phyloP scores from a whole-genome alignment of 2,888 invertebrate genomes.

The Mesochorus sp. region DNA sequence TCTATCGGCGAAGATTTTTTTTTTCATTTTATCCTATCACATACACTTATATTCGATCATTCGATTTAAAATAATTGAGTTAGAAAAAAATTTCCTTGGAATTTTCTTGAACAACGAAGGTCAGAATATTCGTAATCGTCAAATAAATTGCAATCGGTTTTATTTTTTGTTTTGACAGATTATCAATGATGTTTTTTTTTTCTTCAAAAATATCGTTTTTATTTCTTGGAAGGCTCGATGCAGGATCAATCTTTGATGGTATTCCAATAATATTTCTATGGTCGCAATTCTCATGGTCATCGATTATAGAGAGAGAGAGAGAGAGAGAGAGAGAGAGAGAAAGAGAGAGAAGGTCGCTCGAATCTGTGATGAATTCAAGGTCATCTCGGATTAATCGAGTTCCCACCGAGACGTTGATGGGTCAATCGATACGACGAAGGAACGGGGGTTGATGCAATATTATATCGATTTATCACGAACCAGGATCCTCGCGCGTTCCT shows the following conservation, averaged over 20 bases:
- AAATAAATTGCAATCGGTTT: too few relatives aligned
- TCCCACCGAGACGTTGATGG: not conserved
- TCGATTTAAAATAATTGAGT: slow-evolving; percentile 14
- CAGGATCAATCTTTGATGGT: not conserved
- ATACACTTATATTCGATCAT: not conserved
- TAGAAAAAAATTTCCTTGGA: slow-evolving; percentile 23
- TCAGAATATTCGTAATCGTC: too few relatives aligned
- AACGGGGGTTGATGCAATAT: slow-evolving; percentile 20
- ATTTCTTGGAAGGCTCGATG: slow-evolving; percentile 33
- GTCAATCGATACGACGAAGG: slow-evolving; percentile 37
- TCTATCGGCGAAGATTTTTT: not conserved
- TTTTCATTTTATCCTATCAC: not conserved
- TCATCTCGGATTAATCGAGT: slow-evolving; percentile 32
- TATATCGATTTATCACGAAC: slow-evolving; percentile 19
- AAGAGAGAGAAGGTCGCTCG: slow-evolving; percentile 50
- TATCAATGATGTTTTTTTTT: slow-evolving; percentile 32
- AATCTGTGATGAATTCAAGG: slow-evolving; percentile 38
- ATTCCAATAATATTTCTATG: too few relatives aligned
- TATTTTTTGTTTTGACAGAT: too few relatives aligned
- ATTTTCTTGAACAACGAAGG: slow-evolving; percentile 44
- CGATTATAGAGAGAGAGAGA: slow-evolving; percentile 50
- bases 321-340: too few relatives aligned
- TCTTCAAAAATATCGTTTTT: slow-evolving; percentile 20
- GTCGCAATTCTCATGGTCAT: slow-evolving; percentile 48
- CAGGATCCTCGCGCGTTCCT: slow-evolving; percentile 4